phyloP scores from a whole-genome alignment of 2,888 invertebrate genomes.

The Pilophorus perplexus region DNA sequence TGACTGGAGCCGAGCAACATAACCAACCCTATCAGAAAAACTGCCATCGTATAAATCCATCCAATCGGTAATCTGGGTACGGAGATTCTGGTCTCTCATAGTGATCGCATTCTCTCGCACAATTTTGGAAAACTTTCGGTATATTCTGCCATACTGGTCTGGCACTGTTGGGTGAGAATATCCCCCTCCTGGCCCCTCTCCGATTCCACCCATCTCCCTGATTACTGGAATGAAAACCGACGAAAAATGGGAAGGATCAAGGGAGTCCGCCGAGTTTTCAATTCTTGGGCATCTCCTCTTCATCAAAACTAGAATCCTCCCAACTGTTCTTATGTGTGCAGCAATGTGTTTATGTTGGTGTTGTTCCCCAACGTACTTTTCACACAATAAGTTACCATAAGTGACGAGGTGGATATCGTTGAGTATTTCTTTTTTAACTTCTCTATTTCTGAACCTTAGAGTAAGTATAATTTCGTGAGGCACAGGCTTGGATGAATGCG shows the following conservation, averaged over 20 bases:
- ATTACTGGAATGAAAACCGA: neutral
- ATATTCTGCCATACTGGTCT: neutral
- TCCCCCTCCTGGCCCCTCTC: no score
- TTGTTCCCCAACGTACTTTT: neutral
- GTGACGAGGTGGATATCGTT: neutral
- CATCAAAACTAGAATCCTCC: neutral
- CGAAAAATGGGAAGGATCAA: no score
- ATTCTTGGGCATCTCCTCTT: neutral
- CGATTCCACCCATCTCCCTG: neutral
- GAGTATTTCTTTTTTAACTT: neutral
- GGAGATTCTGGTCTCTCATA: neutral
- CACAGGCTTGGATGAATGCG: neutral
- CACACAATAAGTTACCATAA: neutral
- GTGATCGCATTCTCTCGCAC: neutral
- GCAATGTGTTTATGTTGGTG: neutral
- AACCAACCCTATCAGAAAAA: conserved; percentile 2
- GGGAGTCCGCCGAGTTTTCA: no score
- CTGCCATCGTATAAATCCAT: neutral
- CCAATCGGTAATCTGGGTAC: neutral
- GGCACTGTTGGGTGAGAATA: neutral
- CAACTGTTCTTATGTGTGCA: neutral
- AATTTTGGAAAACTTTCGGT: conserved; percentile 1
- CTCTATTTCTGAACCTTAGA: neutral
- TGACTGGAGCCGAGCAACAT: neutral
- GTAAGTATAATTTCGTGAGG: neutral